These are phyloP conservation scores for Hyphantria cunea DNA, from an alignment of 1,140 invertebrate species.

Conservation along the genomic window DNA sequence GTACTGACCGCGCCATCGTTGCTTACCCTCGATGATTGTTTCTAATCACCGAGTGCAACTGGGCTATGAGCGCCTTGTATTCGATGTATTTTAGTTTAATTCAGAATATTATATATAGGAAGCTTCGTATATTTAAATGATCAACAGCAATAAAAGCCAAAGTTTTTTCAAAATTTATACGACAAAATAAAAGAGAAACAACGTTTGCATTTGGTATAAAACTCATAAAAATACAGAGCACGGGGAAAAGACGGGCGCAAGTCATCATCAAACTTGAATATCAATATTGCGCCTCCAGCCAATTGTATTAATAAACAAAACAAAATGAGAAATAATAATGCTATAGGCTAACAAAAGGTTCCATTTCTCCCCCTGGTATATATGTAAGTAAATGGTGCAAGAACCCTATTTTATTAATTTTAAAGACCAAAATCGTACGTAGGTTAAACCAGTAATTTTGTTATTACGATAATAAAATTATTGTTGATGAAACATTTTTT, in stretches of 20 bases:
- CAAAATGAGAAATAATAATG: conserved; percentile 82
- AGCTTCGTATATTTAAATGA: too few species aligned
- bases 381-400: conserved; percentile 56
- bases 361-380: conserved; percentile 76
- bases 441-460: conserved; percentile 73
- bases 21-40: too few species aligned
- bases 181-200: conserved; percentile 63
- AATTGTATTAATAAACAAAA: conserved; percentile 82
- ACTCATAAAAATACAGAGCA: conserved; percentile 72
- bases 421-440: conserved; percentile 69
- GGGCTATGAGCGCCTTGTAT: too few species aligned
- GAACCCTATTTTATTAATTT: conserved; percentile 55
- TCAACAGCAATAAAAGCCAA: too few species aligned
- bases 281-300: conserved; percentile 80
- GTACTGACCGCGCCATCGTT: too few species aligned
- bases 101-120: too few species aligned
- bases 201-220: conserved; percentile 71
- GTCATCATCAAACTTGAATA: conserved; percentile 81
- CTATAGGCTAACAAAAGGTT: conserved; percentile 81
- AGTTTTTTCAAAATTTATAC: too few species aligned
- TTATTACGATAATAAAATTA: conserved; percentile 81
- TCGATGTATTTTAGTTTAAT: too few species aligned
- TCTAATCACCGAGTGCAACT: too few species aligned
- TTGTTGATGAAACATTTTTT: conserved; percentile 81
- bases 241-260: conserved; percentile 67